Base-by-base conservation (phyloP, 2,797 vertebrate genomes). In the Hoplostethus atlanticus region DNA sequence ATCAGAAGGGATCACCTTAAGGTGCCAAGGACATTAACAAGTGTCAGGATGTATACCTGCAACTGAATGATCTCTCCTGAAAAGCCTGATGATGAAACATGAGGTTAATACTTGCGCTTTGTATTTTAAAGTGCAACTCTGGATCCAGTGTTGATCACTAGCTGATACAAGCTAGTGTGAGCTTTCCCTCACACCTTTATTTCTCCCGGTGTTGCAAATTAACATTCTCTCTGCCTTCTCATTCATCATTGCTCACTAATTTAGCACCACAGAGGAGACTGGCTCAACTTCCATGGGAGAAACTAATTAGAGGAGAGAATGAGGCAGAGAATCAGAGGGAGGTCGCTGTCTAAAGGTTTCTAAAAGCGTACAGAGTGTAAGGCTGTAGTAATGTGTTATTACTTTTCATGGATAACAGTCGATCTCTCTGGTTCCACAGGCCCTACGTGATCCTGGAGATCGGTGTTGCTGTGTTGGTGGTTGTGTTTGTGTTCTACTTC, bases 401-500 rank as follows among this genome's bases (percentile, higher is more conserved):
- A 34, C 60, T 78, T 38, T 66, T 61, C n/a, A 75, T 25, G 25
- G 40, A 53, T 78, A 84, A 87, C 52, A 56, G 5, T 50, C 48
- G 5, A 1, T 73, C 38, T 72, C 42, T 73, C 15, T 81, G 56
- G 68, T 71, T 64, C 54, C 57, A 51, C 76, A 95, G 93, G 75
- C 94, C 95, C 0, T 71, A 84, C 12, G 84, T 60, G 30, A 91
- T 95, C 76, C 71, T 93, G 70, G 84, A 83, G 61, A 85, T 73
- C 0, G 94, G 88, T 1, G 46, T 77, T 5, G 90, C 91, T 51
- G 91, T 95, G 60, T 79, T 97, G 68, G 28, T 92, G 6, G 17
- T 79, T 1, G 91, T 97, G 48, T 84, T 92, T 57, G 71, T 93
- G 55, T 51, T 96, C 78, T 90, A 94, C 84, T 89, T 92, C 84